A percentile compares a stretch with the other conserved stretches of the same genome.
Conservation (phyloP, 2,113 vertebrate genomes). For the Proterorhinus semilunaris region DNA sequence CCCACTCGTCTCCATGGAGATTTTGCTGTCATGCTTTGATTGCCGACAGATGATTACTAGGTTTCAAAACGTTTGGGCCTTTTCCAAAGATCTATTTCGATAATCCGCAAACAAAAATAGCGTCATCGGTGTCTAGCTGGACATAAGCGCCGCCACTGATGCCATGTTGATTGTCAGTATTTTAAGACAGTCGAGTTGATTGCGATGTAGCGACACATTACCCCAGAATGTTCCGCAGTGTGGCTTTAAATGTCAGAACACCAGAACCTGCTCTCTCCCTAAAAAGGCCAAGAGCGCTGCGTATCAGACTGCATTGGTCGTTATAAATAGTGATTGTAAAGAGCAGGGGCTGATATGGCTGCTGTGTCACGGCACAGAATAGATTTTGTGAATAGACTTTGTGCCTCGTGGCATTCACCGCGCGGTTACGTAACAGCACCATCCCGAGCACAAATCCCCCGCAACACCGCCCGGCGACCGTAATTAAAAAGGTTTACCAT, state of each 20-base stretch:
- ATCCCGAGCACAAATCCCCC: background rate
- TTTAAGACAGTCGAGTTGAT: too few relatives aligned
- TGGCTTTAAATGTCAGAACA: background rate
- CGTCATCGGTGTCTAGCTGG: too few relatives aligned
- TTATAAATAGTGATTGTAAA: conserved; percentile 5
- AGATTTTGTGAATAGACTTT: conserved; percentile 1
- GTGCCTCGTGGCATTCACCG: background rate
- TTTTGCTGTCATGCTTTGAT: too few relatives aligned
- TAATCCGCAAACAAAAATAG: too few relatives aligned
- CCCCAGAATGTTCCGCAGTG: too few relatives aligned
- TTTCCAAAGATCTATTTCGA: too few relatives aligned
- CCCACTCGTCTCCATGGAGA: too few relatives aligned
- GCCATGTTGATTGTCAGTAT: too few relatives aligned
- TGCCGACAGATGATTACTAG: too few relatives aligned
- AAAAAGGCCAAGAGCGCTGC: background rate
- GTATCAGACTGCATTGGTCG: background rate
- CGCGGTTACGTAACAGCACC: background rate
- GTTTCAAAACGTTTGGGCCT: too few relatives aligned
- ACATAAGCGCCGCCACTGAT: too few relatives aligned
- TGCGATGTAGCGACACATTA: too few relatives aligned
- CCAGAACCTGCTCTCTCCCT: background rate
- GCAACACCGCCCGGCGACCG: background rate
- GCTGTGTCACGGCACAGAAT: background rate
- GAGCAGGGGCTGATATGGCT: background rate
- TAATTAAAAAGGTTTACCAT: conserved; percentile 3